Base-by-base conservation (phyloP, 1,140 invertebrate genomes). In the Scaptomyza montana region DNA sequence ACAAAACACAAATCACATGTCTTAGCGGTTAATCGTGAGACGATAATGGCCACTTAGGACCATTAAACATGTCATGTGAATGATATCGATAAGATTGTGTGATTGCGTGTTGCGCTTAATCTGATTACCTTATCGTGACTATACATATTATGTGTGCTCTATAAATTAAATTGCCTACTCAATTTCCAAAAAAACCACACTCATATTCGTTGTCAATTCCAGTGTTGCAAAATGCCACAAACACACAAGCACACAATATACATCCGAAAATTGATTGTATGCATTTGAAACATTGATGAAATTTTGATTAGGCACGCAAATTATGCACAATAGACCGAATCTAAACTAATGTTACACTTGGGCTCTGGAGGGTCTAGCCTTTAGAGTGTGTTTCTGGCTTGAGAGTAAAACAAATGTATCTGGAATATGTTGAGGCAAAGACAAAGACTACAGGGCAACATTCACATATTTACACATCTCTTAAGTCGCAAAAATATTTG, bases 261-360 rank as follows among this genome's bases (percentile, higher is more conserved):
- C 43, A 46, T 9, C 36, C 5, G 7, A 33, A 63, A 59, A 47
- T 64, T 33, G 61, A 50, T 67, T 56, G 59, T 63, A 55, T 81
- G 74, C 70, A 74, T 78, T 65, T 50, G 60, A 57, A 76, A 66
- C 57, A 72, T 71, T 57, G 67, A 82, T 64, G 74, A 82, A 75
- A 76, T 62, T 85, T 57, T 85, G 72, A 79, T 73, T 76, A 65
- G 67, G 67, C 66, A 84, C 70, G 63, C 80, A 84, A 84, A 82
- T 82, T 79, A 84, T 85, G 76, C 71, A 55, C 36, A 74, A 76
- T 67, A 74, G 63, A 60, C 50, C 21, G 45, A 57, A 9, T 21
- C 8, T 43, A 47, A 59, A 62, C 54, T 28, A 16, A 50, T 54
- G n/a, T 43, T 43, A 43, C 39, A 43, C 39, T n/a, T n/a, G 12